Evolutionary conservation across 2,888 invertebrate genomes (phyloP), one percentile per base, ranked within the genome.

Genomic region (Halictus ligatus): DNA sequence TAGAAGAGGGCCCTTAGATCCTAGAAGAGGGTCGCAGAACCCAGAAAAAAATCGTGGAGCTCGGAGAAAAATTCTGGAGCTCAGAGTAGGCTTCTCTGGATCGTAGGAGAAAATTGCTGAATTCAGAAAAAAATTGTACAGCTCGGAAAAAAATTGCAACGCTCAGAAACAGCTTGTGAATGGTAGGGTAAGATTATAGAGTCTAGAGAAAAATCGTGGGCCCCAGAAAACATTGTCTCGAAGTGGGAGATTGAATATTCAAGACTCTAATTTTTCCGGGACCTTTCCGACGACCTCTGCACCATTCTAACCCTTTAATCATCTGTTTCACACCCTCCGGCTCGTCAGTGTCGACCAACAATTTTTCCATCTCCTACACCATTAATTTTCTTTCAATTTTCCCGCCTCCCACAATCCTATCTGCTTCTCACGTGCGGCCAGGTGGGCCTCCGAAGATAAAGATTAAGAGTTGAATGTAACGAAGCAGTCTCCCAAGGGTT

Each of bases 401-500:
- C 58, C 3, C 6, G 76, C 43, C 13, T 48, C 10, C 29, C 7
- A 64, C 64, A 64, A 64, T 64, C 64, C 25, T 64, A 64, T 64
- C 64, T 64, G 64, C 15, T 64, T 64, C 64, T 29, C 64, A 64
- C 64, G 64, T 64, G 29, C 29, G 64, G 25, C 64, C 29, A 29
- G 58, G 29, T 29, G 29, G 2, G 15, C 25, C 64, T 18, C 69
- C 40, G 18, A 25, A 40, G 43, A 46, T 43, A 40, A 40, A 46
- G 72, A 72, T 72, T 46, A 40, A 72, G 12, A 40, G 43, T 40
- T 40, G 71, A 43, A 71, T 71, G 40, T 71, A 71, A 71, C 40
- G 43, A 71, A 71, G 21, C 5, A 71, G 43, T 18, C 40, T 71
- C 71, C 12, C 40, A 71, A 43, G 35, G 43, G n/a, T 2, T 21